Base-by-base conservation (phyloP, 2,113 vertebrate genomes). In the Nesogale talazaci region DNA sequence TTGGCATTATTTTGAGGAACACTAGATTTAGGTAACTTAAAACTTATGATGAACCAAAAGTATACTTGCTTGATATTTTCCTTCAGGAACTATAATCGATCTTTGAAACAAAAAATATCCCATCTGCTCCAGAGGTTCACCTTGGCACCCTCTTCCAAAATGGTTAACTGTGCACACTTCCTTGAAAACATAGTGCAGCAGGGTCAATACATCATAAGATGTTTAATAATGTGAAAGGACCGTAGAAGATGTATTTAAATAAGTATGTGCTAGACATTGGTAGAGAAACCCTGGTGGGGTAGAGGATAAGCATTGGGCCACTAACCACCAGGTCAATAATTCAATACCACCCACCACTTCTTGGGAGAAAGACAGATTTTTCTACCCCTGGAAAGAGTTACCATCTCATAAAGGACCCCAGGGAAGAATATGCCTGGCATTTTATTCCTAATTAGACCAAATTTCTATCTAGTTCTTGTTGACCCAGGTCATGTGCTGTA, bases 21-120 rank as follows among this genome's bases (percentile, higher is more conserved):
- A 27, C 67, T 40, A 70, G 23, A 16, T 31, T 78, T 89, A 89
- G 57, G 19, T 63, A 91, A 93, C 74, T 38, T 38, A 79, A 89
- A 61, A 89, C n/a, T 79, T 88, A 65, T 59, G 86, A 78, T 82
- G 17, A 15, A 81, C 63, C 75, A 14, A 91, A 69, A 87, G 20
- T 20, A 96, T 90, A 85, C 29, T 40, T 70, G 17, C 46, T n/a
- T 96, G 74, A 56, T 19, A 36, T 94, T 70, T 14, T 25, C 38
- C 82, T 75, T 34, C 23, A 84, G 27, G 36, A 76, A 23, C 70
- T 70, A 70, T 17, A 84, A 92, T 74, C n/a, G 81, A 15, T 72
- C 57, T 84, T 90, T 78, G 79, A 81, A 88, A 7, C n/a, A 46
- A 75, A 89, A 29, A 84, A 74, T 2, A 34, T 91, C 29, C 46